Base-by-base conservation (phyloP, 1,140 invertebrate genomes). In the Druon quercuslanigerum region DNA sequence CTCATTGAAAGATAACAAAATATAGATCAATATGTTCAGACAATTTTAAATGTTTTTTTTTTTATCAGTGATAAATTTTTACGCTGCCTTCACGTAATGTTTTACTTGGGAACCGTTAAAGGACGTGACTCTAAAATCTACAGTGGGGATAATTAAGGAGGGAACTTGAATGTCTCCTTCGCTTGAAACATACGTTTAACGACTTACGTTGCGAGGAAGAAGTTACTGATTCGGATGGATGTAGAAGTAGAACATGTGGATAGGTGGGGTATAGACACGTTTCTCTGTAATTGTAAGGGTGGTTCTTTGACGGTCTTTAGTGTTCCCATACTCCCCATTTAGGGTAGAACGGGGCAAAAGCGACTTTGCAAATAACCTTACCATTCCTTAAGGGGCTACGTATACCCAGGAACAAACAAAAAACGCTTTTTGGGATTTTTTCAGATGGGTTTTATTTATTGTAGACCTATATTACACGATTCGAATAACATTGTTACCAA, bases 101-200 rank as follows among this genome's bases (percentile, higher is more conserved):
- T 66, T 66, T 66, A 66, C 57, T 13, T 66, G 4, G 25, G 57
- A n/a, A 66, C 40, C 57, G 20, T 80, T 56, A 85, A 78, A 79
- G 78, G 80, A 85, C 84, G 84, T 85, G 84, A 85, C 84, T 85
- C 72, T 73, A 74, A 81, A 80, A 75, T 52, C 40, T 76, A 77
- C 76, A 72, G 75, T 73, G 79, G 77, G 87, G 87, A 87, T 89
- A 89, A 89, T 89, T 88, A 88, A 89, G 83, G 87, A 87, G 78
- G 80, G 75, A 77, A 80, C 75, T 83, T 82, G 83, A 85, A 84
- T 82, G 79, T 84, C 73, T 83, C 82, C 82, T 83, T 80, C 71
- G 51, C 57, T 74, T 70, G 74, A 79, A 87, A 86, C 84, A 85
- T 87, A 86, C 85, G 84, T 89, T 87, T 87, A 87, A 87, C 84